Conservation (phyloP, 2,797 vertebrate genomes). For the Garrulus glandarius region DNA sequence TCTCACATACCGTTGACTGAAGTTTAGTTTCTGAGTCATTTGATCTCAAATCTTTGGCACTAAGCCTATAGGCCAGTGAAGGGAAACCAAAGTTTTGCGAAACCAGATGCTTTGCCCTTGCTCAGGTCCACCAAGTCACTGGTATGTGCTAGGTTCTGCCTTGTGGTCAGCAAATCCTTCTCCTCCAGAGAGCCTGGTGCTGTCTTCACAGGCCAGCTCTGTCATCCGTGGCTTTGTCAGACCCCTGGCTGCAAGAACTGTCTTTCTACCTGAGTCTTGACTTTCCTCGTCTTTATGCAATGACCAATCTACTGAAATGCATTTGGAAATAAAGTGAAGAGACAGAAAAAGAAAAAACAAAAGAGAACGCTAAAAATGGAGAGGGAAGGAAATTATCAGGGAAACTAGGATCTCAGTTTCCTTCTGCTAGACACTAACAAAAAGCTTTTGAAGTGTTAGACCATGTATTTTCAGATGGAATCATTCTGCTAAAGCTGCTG, state of each 20-base stretch:
- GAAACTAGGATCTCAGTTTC: background rate
- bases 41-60: background rate
- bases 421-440: background rate
- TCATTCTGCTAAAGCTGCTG: conserved; percentile 5
- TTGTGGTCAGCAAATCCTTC: background rate
- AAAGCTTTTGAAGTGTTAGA: conserved; percentile 29
- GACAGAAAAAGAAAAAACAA: background rate
- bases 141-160: background rate
- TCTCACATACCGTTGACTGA: background rate
- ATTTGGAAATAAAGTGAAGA: background rate
- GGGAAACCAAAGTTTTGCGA: background rate
- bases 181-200: background rate
- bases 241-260: background rate
- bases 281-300: background rate
- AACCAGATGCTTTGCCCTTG: background rate
- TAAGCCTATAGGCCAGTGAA: background rate
- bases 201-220: background rate
- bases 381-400: background rate
- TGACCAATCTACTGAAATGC: background rate
- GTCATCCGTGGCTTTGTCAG: background rate
- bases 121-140: background rate
- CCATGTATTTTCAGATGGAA: background rate
- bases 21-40: background rate
- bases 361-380: background rate
- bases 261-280: background rate